Evolutionary conservation across 2,888 invertebrate genomes (phyloP).

Genomic region (Melitaea athalia): DNA sequence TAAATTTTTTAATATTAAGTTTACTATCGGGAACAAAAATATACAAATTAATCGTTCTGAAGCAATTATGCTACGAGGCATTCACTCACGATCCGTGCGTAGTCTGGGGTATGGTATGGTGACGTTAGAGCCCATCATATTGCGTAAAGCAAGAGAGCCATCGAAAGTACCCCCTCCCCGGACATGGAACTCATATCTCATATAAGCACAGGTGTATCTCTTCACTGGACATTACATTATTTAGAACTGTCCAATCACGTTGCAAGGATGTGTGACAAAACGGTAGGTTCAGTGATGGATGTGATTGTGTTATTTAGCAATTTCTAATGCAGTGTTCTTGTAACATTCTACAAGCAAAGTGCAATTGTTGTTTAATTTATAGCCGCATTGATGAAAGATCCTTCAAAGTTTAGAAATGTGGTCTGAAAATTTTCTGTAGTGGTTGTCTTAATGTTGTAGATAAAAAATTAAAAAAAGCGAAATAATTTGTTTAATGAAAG

Average conservation of each 20-base stretch:
- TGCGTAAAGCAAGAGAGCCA: constrained; percentile 75
- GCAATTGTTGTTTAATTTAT: constrained; percentile 6
- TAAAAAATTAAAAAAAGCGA: background rate
- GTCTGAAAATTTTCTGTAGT: background rate
- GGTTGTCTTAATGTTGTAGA: background rate
- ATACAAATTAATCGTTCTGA: background rate
- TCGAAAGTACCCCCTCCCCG: constrained; percentile 81
- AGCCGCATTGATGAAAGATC: background rate
- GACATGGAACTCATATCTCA: constrained; percentile 75
- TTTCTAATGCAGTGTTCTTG: constrained; percentile 52
- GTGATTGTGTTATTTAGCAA: constrained; percentile 43
- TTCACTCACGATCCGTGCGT: constrained; percentile 24
- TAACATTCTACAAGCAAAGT: constrained; percentile 18
- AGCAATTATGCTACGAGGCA: constrained; percentile 18
- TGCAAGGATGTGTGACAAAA: constrained; percentile 75
- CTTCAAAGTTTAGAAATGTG: background rate
- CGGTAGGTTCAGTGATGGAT: constrained; percentile 64
- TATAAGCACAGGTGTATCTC: constrained; percentile 78
- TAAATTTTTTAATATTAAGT: too few species aligned
- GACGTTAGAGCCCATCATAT: constrained; percentile 68
- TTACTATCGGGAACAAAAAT: background rate
- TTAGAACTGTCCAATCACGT: constrained; percentile 63
- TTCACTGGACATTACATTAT: constrained; percentile 73
- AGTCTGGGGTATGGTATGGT: constrained; percentile 60
- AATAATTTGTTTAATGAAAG: too few species aligned